These are phyloP conservation scores for Odontamblyopus rebecca DNA, from an alignment of 2,797 vertebrate genomes.

Conservation along the genomic window DNA sequence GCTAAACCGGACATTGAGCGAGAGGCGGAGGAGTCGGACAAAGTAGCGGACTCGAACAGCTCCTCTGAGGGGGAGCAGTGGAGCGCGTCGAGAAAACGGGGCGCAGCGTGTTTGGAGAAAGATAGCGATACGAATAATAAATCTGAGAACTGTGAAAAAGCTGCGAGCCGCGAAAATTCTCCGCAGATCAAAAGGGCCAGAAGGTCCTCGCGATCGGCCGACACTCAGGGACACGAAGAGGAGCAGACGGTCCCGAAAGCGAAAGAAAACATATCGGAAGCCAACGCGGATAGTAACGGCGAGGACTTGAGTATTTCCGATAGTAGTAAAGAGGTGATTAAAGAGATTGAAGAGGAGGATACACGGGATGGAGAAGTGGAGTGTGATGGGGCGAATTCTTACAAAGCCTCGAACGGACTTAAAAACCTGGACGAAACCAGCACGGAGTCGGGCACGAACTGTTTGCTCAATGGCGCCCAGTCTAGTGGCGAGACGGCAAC, in stretches of 20 bases:
- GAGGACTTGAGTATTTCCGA: conserved; percentile 64
- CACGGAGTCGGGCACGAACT: conserved; percentile 76
- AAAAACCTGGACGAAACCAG: conserved; percentile 79
- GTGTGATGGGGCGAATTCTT: conserved; percentile 74
- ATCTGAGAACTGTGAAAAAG: conserved; percentile 84
- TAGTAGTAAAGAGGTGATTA: conserved; percentile 45
- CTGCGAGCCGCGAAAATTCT: conserved; percentile 71
- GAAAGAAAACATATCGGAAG: conserved; percentile 65
- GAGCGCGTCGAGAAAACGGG: conserved; percentile 88
- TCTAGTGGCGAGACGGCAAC: conserved; percentile 51
- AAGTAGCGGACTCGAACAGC: conserved; percentile 82
- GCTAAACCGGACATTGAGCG: conserved; percentile 75
- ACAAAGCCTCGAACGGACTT: conserved; percentile 90
- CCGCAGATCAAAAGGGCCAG: conserved; percentile 91
- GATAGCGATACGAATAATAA: conserved; percentile 85
- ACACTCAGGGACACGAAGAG: conserved; percentile 85
- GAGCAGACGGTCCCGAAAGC: conserved; percentile 48
- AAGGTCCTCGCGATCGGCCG: conserved; percentile 87
- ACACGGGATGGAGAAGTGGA: conserved; percentile 45
- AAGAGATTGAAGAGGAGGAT: conserved; percentile 57
- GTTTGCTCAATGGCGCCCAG: conserved; percentile 85
- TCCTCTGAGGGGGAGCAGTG: conserved; percentile 81
- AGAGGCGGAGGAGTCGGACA: conserved; percentile 68
- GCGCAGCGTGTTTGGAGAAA: conserved; percentile 87
- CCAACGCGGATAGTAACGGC: conserved; percentile 81